Conservation (phyloP, 2,888 invertebrate genomes). For the Eupelmus urozonus region DNA sequence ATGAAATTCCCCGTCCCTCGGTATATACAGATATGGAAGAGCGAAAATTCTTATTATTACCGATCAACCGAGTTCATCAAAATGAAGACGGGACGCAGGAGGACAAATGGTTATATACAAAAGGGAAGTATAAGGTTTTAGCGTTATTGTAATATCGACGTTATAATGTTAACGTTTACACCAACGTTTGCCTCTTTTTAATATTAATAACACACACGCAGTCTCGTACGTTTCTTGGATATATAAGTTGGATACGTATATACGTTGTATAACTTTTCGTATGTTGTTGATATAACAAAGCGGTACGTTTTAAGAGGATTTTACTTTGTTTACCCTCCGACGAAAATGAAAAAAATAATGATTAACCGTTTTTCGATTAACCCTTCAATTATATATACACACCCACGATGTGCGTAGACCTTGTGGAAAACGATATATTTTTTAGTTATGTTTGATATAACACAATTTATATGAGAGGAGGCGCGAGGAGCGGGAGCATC, state of each 20-base stretch:
- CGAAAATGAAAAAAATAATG: neutral
- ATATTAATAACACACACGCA: constrained; percentile 37
- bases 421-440: constrained; percentile 50
- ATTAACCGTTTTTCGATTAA: constrained; percentile 35
- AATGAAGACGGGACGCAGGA: no score
- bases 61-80: no score
- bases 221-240: neutral
- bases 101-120: no score
- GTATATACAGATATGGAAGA: no score
- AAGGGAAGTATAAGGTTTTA: constrained; percentile 54
- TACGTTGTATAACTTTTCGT: constrained; percentile 30
- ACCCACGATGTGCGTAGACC: constrained; percentile 26
- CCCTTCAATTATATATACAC: constrained; percentile 22
- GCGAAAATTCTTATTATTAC: no score
- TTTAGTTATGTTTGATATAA: constrained; percentile 57
- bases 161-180: constrained; percentile 51
- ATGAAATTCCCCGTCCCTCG: no score
- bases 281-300: constrained; percentile 31
- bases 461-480: constrained; percentile 44
- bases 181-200: constrained; percentile 59
- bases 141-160: constrained; percentile 43
- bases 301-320: constrained; percentile 2
- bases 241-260: constrained; percentile 42
- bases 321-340: neutral
- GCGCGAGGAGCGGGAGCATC: neutral